Conservation (phyloP, 92 coral and sea anemone genomes). For the Palythoa grandis region DNA sequence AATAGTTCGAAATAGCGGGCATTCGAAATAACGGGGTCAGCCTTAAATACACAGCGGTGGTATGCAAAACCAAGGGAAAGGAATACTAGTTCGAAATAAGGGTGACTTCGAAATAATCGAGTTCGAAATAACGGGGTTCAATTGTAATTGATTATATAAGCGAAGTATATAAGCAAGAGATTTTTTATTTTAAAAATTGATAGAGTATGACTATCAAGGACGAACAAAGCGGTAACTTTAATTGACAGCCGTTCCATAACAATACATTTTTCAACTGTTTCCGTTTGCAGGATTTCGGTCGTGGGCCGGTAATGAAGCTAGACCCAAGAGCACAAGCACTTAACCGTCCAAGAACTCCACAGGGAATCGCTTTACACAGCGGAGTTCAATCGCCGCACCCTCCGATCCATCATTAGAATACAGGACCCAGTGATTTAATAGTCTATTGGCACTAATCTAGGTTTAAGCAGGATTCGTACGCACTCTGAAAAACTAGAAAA, state of each 20-base stretch:
- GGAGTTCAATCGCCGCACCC: slow-evolving; percentile 27
- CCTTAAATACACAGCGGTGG: no score
- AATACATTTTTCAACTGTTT: neutral
- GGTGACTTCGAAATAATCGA: no score
- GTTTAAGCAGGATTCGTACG: neutral
- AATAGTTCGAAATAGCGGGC: no score
- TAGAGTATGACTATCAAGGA: neutral
- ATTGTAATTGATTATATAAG: no score
- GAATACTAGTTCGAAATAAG: no score
- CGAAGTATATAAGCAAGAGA: no score
- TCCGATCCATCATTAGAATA: neutral
- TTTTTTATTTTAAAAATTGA: no score
- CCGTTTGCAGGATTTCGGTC: slow-evolving; percentile 13
- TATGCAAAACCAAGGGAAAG: no score
- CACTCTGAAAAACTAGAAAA: no score
- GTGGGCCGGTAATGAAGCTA: slow-evolving; percentile 12
- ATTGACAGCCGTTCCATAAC: no score
- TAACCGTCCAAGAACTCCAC: slow-evolving; percentile 33
- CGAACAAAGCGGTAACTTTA: neutral
- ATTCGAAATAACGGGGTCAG: no score
- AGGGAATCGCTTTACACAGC: slow-evolving; percentile 27
- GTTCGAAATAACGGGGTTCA: no score
- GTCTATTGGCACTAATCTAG: neutral
- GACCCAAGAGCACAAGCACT: slow-evolving; percentile 29
- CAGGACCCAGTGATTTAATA: neutral